Evolutionary conservation across 1,140 invertebrate species (phyloP).

Genomic region (Trissolcus basalis): DNA sequence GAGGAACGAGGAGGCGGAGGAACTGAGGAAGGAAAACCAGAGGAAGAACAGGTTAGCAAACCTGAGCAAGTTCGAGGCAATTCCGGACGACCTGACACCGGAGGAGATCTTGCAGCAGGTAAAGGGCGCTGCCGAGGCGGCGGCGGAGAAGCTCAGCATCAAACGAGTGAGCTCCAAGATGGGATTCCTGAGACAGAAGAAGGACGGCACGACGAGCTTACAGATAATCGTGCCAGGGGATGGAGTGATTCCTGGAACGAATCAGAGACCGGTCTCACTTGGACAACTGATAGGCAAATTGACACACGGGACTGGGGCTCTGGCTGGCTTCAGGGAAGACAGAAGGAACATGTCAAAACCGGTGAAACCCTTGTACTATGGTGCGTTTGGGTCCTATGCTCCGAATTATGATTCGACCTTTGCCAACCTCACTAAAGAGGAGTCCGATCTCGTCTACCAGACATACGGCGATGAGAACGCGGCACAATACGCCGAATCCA

Average conservation of each 20-base stretch:
- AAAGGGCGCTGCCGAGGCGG: slow-evolving; percentile 80
- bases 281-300: slow-evolving; percentile 90
- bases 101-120: slow-evolving; percentile 88
- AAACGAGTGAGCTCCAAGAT: slow-evolving; percentile 82
- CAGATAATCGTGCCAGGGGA: slow-evolving; percentile 89
- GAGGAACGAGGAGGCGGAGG: slow-evolving; percentile 76
- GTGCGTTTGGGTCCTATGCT: slow-evolving; percentile 95
- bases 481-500: slow-evolving; percentile 90
- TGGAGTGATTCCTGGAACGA: slow-evolving; percentile 81
- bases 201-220: slow-evolving; percentile 92
- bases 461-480: slow-evolving; percentile 95
- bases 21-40: slow-evolving; percentile 75
- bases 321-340: slow-evolving; percentile 89
- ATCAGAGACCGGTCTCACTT: slow-evolving; percentile 88
- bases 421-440: slow-evolving; percentile 94
- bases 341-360: slow-evolving; percentile 91
- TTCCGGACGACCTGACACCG: slow-evolving; percentile 86
- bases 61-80: slow-evolving; percentile 84
- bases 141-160: slow-evolving; percentile 80
- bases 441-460: slow-evolving; percentile 92
- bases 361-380: slow-evolving; percentile 94
- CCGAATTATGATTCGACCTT: slow-evolving; percentile 97
- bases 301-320: slow-evolving; percentile 83
- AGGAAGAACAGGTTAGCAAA: slow-evolving; percentile 75
- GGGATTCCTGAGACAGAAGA: slow-evolving; percentile 87